Conservation (phyloP, 2,113 vertebrate species). For the Rhabdornis inornatus region DNA sequence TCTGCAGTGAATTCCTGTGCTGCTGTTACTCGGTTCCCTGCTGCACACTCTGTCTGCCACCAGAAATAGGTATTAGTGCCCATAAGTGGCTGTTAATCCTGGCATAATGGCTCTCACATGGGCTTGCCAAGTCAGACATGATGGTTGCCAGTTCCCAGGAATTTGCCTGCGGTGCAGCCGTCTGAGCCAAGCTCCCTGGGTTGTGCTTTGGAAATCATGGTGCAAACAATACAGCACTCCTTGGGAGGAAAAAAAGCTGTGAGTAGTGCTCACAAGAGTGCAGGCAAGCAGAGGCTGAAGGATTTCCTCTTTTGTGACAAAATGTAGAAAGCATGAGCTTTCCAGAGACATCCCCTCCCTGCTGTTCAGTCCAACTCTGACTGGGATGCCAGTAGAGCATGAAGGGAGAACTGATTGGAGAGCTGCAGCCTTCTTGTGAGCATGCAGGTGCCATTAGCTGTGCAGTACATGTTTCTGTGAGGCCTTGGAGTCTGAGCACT, state of each 20-base stretch:
- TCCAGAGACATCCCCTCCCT: background rate
- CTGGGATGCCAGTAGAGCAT: background rate
- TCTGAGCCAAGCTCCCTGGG: background rate
- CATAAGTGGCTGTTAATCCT: slow-evolving; percentile 9
- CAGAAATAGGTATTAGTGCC: slow-evolving; percentile 14
- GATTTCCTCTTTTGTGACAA: background rate
- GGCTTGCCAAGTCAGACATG: background rate
- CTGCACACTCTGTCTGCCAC: background rate
- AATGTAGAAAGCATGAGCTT: background rate
- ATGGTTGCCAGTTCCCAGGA: background rate
- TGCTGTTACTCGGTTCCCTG: background rate
- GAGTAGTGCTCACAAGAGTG: background rate
- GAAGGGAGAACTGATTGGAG: background rate
- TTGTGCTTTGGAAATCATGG: background rate
- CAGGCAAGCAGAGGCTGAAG: background rate
- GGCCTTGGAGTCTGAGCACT: background rate
- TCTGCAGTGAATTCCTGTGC: background rate
- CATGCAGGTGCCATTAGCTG: background rate
- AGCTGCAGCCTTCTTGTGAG: background rate
- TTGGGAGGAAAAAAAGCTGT: background rate
- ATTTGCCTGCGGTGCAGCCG: background rate
- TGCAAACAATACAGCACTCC: background rate
- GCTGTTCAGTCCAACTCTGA: background rate
- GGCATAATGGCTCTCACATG: background rate
- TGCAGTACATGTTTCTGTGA: background rate